phyloP scores from a whole-genome alignment of 2,797 vertebrate species.

The Melanotaenia pygmaea region DNA sequence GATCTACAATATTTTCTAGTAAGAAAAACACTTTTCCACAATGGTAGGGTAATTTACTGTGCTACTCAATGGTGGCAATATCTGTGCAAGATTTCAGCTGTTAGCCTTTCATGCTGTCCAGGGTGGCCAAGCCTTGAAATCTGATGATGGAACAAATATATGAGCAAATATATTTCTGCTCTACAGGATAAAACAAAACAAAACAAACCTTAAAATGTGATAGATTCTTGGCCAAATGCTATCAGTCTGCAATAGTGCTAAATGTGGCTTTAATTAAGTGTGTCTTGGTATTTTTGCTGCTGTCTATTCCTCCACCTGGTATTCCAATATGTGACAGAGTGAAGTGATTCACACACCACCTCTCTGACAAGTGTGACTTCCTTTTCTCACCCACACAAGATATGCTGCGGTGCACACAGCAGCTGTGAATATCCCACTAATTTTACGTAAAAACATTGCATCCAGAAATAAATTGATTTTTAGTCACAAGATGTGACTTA shows the following conservation, averaged over 20 bases:
- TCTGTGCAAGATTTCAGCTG: constrained; percentile 8
- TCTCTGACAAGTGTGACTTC: constrained; percentile 77
- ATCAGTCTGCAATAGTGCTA: constrained; percentile 22
- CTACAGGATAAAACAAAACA: background rate
- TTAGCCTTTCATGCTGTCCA: constrained; percentile 13
- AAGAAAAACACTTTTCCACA: constrained; percentile 33
- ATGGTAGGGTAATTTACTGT: constrained; percentile 24
- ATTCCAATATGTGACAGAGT: constrained; percentile 62
- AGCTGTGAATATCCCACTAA: constrained; percentile 58
- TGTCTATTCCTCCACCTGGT: constrained; percentile 68
- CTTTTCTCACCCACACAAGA: constrained; percentile 74
- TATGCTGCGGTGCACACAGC: constrained; percentile 58
- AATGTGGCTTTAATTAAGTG: constrained; percentile 45
- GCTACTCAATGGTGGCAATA: constrained; percentile 28
- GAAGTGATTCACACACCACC: constrained; percentile 76
- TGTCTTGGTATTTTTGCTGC: constrained; percentile 52
- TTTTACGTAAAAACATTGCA: constrained; percentile 46
- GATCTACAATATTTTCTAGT: constrained; percentile 28
- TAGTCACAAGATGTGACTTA: constrained; percentile 1
- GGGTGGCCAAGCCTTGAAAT: constrained; percentile 1
- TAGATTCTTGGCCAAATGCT: constrained; percentile 12
- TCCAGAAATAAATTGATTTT: constrained; percentile 24
- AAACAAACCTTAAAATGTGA: constrained; percentile 23
- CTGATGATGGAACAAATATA: constrained; percentile 8
- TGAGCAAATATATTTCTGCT: background rate